Conservation (phyloP, 1,140 invertebrate genomes). For the Zaprionus camerounensis region DNA sequence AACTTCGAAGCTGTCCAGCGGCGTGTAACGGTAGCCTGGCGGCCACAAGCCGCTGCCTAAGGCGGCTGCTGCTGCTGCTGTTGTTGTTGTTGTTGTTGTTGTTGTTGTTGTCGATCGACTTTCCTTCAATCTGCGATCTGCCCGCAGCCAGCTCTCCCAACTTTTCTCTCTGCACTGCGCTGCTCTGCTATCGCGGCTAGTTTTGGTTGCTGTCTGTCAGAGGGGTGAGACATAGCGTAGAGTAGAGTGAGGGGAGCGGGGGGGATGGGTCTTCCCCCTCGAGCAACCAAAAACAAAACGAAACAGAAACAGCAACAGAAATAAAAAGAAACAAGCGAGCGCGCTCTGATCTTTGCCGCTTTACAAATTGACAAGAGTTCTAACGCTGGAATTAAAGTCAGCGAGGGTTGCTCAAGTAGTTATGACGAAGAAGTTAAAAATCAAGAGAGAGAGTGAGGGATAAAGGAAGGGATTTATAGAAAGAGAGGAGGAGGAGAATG, state of each 20-base stretch:
- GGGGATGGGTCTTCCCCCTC: constrained; percentile 28
- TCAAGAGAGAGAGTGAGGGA: not conserved
- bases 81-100: too few relatives aligned
- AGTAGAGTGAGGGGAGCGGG: not conserved
- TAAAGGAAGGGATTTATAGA: not conserved
- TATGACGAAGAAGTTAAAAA: not conserved
- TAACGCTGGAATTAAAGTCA: constrained; percentile 34
- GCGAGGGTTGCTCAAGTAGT: constrained; percentile 48
- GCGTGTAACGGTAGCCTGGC: constrained; percentile 42
- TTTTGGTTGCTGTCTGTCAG: constrained; percentile 56
- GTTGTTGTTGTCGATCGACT: constrained; percentile 16
- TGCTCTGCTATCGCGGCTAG: constrained; percentile 41
- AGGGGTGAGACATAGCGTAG: not conserved
- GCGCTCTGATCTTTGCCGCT: constrained; percentile 48
- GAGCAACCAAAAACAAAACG: constrained; percentile 31
- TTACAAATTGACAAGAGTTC: constrained; percentile 57
- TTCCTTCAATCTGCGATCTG: constrained; percentile 29
- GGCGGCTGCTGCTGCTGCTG: constrained; percentile 1
- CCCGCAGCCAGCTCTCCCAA: not conserved
- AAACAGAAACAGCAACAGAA: constrained; percentile 21
- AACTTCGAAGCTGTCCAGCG: constrained; percentile 27
- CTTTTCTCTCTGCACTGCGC: constrained; percentile 18
- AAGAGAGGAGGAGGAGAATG: not conserved
- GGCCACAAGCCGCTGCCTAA: constrained; percentile 17
- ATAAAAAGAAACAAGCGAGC: constrained; percentile 6